Evolutionary conservation across 1,140 invertebrate genomes (phyloP), one percentile per base, ranked within the genome.

Genomic region (Sesamia nonagrioides): DNA sequence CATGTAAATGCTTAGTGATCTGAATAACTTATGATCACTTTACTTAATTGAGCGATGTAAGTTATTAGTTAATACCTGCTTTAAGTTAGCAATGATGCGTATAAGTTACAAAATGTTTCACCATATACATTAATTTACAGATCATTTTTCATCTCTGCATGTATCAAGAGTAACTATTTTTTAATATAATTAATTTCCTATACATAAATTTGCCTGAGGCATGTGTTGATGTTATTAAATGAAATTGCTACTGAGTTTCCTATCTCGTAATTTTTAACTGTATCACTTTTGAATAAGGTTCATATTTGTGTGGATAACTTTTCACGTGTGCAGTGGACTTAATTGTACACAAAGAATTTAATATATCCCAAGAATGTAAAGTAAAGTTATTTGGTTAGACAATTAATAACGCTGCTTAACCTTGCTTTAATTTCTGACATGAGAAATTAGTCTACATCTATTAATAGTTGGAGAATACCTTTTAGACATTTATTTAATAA

Each of bases 381-480:
- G 15, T 54, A 18, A 52, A 71, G 50, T 48, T 71, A 71, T 71
- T 33, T 37, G 0, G 33, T 54, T 5, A 35, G 68, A 37, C 13
- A 71, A 71, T 54, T 71, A 37, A 52, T 50, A 52, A 54, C n/a
- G n/a, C 45, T 11, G n/a, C 17, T 71, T 37, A 71, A 71, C 45
- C 45, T 71, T 69, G 66, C 42, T 33, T 48, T 48, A 69, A 33
- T 69, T 50, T 69, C 27, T 50, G 66, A 69, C 42, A 33, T 48
- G 66, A 27, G 18, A 50, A 45, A 69, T 69, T 27, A 33, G 27
- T 69, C 7, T 33, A 8, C 4, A 8, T 0, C 6, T 40, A 69
- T 50, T 33, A 33, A 66, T 21, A 42, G 2, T 37, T 4, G 7
- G 35, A 40, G 35, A 63, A 40, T 63, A 63, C 13, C 17, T 40